Evolutionary conservation across 2,888 invertebrate genomes (phyloP).

Genomic region (Agrilus cyanescens): DNA sequence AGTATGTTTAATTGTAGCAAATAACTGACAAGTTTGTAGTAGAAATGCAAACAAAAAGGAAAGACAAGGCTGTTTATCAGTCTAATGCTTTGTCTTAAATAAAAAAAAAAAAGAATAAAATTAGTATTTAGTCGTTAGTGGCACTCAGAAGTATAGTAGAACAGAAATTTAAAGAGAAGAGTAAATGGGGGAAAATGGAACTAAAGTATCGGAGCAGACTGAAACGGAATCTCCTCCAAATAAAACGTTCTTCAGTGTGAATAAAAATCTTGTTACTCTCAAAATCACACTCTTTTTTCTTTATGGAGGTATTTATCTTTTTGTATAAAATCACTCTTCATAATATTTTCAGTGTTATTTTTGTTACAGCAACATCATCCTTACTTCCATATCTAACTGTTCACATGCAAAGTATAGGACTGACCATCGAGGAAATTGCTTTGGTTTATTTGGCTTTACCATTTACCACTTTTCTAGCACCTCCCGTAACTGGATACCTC

Average conservation of each 20-base stretch:
- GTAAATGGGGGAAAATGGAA: slow-evolving; percentile 1
- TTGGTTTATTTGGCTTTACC: slow-evolving; percentile 78
- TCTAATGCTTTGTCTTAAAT: no score
- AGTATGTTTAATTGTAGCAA: no score
- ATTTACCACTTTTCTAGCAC: slow-evolving; percentile 74
- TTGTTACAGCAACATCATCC: slow-evolving; percentile 65
- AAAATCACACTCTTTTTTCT: slow-evolving; percentile 73
- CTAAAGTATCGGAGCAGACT: slow-evolving; percentile 2
- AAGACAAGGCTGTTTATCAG: no score
- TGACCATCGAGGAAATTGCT: slow-evolving; percentile 76
- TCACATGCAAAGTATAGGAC: slow-evolving; percentile 82
- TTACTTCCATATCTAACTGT: slow-evolving; percentile 77
- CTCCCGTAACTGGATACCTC: slow-evolving; percentile 71
- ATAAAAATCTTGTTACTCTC: slow-evolving; percentile 67
- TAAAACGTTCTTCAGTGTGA: slow-evolving; percentile 41
- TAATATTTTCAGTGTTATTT: slow-evolving; percentile 8
- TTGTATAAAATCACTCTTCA: slow-evolving; percentile 1
- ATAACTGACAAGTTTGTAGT: no score
- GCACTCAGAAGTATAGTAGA: no score
- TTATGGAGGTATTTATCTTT: slow-evolving; percentile 50
- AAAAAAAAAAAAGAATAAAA: no score
- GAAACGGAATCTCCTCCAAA: slow-evolving; percentile 12
- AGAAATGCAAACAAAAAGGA: no score
- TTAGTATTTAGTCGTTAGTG: no score
- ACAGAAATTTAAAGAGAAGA: background rate